These are phyloP conservation scores for Drosophila varians DNA, from an alignment of 1,140 invertebrate genomes.

Conservation along the genomic window DNA sequence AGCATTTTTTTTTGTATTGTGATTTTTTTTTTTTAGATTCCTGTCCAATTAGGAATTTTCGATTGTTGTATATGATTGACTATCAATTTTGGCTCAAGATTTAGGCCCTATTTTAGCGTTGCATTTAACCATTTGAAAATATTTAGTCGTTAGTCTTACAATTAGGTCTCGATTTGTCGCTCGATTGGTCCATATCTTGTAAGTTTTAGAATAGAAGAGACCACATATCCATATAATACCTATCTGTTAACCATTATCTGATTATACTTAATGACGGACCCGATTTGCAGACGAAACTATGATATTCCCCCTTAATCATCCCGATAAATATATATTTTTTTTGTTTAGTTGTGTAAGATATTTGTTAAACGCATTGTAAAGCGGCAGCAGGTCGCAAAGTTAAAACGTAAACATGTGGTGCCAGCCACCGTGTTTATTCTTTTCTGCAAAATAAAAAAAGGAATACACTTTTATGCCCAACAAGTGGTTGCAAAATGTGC, in stretches of 20 bases:
- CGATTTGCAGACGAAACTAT: constrained; percentile 10
- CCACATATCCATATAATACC: constrained; percentile 3
- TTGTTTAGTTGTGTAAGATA: constrained; percentile 27
- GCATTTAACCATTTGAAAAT: constrained; percentile 59
- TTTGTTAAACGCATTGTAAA: constrained; percentile 37
- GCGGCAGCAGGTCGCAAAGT: constrained; percentile 11
- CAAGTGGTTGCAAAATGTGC: no score
- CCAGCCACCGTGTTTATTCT: constrained; percentile 38
- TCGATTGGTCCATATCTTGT: constrained; percentile 64
- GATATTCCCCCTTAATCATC: constrained; percentile 7
- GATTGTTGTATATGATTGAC: constrained; percentile 7
- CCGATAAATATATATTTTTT: constrained; percentile 26
- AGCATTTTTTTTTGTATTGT: constrained; percentile 15
- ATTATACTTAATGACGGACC: constrained; percentile 29
- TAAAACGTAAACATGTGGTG: constrained; percentile 10
- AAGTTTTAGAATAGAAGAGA: constrained; percentile 43
- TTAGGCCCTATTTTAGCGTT: constrained; percentile 29
- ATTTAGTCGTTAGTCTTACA: constrained; percentile 43
- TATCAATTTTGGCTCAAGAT: constrained; percentile 37
- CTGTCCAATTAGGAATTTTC: constrained; percentile 1
- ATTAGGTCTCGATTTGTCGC: constrained; percentile 42
- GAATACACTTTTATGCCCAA: no score
- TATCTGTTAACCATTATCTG: constrained; percentile 8
- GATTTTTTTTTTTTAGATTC: constrained; percentile 36
- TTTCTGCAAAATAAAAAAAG: constrained; percentile 61